Evolutionary conservation across 2,113 vertebrate genomes (phyloP).

Genomic region (Phaethon lepturus): DNA sequence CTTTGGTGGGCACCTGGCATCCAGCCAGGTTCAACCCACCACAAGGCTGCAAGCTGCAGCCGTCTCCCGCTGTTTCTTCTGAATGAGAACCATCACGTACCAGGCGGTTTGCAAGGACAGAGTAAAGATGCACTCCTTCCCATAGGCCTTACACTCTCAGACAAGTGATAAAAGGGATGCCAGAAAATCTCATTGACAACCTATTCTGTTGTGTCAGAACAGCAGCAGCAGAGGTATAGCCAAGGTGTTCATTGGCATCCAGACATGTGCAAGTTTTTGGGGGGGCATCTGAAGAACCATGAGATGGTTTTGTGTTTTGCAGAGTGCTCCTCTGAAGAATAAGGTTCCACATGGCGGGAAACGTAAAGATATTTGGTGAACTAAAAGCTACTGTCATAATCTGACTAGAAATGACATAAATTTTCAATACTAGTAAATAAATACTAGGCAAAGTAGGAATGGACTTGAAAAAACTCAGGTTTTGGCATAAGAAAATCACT

Average conservation of each 20-base stretch:
- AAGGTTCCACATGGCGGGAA: background rate
- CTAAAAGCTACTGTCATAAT: background rate
- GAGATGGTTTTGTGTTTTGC: background rate
- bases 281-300: background rate
- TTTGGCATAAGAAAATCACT: background rate
- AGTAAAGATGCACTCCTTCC: background rate
- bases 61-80: background rate
- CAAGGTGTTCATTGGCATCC: background rate
- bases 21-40: no score
- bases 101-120: background rate
- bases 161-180: background rate
- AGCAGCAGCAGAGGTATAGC: background rate
- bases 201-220: background rate
- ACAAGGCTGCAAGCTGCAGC: background rate
- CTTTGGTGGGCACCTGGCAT: no score
- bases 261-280: accelerated
- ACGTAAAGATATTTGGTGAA: background rate
- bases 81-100: background rate
- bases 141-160: background rate
- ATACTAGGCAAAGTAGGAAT: background rate
- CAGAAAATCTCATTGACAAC: background rate
- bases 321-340: background rate
- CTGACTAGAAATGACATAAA: background rate
- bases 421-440: background rate
- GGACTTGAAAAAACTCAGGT: background rate